Evolutionary conservation across 2,888 invertebrate genomes (phyloP).

Genomic region (Vesta saturnalis): DNA sequence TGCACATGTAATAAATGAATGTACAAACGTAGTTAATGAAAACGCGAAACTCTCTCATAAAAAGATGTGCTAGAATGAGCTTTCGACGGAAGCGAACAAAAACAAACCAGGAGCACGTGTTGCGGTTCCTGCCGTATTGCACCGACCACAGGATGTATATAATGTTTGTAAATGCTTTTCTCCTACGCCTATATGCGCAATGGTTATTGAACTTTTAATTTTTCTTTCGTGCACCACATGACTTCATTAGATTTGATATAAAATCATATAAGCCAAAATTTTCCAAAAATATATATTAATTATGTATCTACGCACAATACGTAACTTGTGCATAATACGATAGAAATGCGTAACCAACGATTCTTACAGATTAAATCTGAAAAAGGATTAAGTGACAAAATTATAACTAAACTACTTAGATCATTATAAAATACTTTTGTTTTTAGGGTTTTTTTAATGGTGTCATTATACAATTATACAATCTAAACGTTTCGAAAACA

Average conservation of each 20-base stretch:
- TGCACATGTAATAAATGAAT: conserved; percentile 14
- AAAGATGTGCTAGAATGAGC: conserved; percentile 35
- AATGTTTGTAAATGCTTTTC: conserved; percentile 26
- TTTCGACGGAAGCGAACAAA: conserved; percentile 52
- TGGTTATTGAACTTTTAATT: conserved; percentile 29
- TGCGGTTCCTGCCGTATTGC: conserved; percentile 45
- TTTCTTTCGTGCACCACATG: conserved; percentile 14
- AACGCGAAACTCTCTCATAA: conserved; percentile 34
- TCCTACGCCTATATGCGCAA: conserved; percentile 21
- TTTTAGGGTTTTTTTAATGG: no score
- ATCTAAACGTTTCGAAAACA: no score
- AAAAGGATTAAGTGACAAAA: no score
- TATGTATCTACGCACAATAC: no score
- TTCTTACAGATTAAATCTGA: no score
- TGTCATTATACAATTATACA: no score
- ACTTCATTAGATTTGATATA: not conserved
- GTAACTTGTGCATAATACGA: no score
- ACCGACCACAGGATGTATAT: conserved; percentile 38
- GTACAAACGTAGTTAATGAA: conserved; percentile 30
- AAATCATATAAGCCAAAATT: no score
- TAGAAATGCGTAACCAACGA: no score
- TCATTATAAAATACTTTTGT: no score
- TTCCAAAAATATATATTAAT: no score
- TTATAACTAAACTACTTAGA: no score
- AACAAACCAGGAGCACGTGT: conserved; percentile 56